Percentiles rank a stretch among this genome's conserved stretches.
Conservation (phyloP, 2,797 vertebrate species). For the Acridotheres tristis region DNA sequence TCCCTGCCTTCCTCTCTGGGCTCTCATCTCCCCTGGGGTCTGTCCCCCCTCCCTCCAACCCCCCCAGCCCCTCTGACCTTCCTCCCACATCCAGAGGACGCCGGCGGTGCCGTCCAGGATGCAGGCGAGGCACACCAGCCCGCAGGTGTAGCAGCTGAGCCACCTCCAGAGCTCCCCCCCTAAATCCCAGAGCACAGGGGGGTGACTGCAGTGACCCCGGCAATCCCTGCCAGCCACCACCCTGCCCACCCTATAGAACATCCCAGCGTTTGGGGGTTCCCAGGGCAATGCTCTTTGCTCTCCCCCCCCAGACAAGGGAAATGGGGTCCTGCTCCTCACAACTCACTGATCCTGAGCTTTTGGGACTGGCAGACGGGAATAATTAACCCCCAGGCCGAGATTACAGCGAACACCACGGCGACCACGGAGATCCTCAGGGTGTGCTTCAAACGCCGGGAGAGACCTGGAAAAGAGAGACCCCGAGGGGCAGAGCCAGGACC, state of each 20-base stretch:
- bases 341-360: conserved; percentile 57
- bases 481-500: rapidly evolving
- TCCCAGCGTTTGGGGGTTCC: background rate
- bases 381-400: conserved; percentile 1
- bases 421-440: background rate
- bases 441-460: background rate
- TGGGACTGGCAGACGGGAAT: conserved; percentile 44
- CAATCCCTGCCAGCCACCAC: rapidly evolving
- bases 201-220: rapidly evolving
- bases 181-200: background rate
- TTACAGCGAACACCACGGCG: background rate
- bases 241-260: background rate
- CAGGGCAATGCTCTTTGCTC: background rate
- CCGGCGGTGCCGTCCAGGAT: background rate
- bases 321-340: background rate
- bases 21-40: background rate
- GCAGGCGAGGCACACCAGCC: conserved; percentile 28
- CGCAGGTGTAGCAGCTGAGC: conserved; percentile 51
- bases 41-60: rapidly evolving
- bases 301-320: background rate
- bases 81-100: conserved; percentile 50
- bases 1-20: background rate
- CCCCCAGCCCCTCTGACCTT: background rate
- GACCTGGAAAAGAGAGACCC: background rate
- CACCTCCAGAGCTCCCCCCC: conserved; percentile 61